These are phyloP conservation scores for Anthopleura xanthogrammica DNA, from an alignment of 92 coral and sea anemone genomes.

Conservation along the genomic window DNA sequence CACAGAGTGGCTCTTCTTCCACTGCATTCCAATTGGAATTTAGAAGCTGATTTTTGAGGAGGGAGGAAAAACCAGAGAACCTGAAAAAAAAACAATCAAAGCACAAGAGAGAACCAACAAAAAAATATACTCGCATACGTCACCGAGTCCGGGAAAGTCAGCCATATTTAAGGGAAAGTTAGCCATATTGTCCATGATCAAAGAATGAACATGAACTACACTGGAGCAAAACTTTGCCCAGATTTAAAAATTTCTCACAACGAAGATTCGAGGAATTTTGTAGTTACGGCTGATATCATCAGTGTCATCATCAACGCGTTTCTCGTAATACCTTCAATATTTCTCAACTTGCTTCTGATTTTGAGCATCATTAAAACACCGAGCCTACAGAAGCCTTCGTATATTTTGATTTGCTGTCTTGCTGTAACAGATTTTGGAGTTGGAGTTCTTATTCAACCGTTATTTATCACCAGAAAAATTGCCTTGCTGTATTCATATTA, in stretches of 20 bases:
- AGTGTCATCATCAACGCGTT: conserved; percentile 17
- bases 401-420: conserved; percentile 23
- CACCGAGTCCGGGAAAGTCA: too few relatives aligned
- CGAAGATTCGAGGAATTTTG: conserved; percentile 10
- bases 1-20: too few relatives aligned
- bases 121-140: too few relatives aligned
- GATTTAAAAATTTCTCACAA: conserved; percentile 29
- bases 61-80: too few relatives aligned
- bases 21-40: too few relatives aligned
- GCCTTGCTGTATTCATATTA: background rate
- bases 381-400: conserved; percentile 31
- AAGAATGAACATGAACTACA: background rate
- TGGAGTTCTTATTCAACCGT: conserved; percentile 29
- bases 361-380: conserved; percentile 13
- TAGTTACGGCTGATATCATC: conserved; percentile 7
- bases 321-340: conserved; percentile 9
- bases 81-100: too few relatives aligned
- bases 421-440: conserved; percentile 39
- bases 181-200: too few relatives aligned
- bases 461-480: conserved; percentile 28
- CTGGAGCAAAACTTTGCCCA: conserved; percentile 14
- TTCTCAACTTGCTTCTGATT: conserved; percentile 18
- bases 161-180: too few relatives aligned
- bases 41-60: too few relatives aligned
- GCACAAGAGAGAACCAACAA: too few relatives aligned